These are phyloP conservation scores for Lerista edwardsae DNA, from an alignment of 2,797 vertebrate species.

Conservation along the genomic window DNA sequence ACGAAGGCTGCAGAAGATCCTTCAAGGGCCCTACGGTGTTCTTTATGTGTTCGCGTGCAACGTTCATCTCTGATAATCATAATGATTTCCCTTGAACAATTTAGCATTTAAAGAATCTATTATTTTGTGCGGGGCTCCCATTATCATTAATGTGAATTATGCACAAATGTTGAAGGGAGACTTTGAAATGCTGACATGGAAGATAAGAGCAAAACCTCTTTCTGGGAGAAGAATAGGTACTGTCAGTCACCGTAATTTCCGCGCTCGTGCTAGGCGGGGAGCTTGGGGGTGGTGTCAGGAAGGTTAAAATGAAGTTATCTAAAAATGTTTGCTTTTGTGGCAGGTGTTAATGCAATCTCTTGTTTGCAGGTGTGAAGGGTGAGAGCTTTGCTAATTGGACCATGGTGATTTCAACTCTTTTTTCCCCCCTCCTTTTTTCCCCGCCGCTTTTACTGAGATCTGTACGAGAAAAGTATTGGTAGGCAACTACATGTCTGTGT, in stretches of 20 bases:
- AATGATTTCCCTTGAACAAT: conserved; percentile 55
- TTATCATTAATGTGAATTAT: conserved; percentile 59
- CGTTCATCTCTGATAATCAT: conserved; percentile 51
- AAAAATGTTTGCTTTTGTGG: conserved; percentile 70
- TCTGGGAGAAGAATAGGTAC: conserved; percentile 36
- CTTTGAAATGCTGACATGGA: conserved; percentile 40
- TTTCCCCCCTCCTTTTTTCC: background rate
- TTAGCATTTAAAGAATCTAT: conserved; percentile 57
- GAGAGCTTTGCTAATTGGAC: conserved; percentile 74
- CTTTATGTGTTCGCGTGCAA: conserved; percentile 18
- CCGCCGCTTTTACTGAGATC: conserved; percentile 33
- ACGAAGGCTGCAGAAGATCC: conserved; percentile 20
- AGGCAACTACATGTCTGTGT: conserved; percentile 42
- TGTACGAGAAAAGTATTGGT: conserved; percentile 45
- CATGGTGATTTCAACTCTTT: conserved; percentile 62
- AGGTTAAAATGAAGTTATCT: conserved; percentile 74
- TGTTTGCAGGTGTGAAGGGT: conserved; percentile 71
- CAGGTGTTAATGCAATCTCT: conserved; percentile 68
- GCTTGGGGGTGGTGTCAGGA: conserved; percentile 59
- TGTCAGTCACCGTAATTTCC: conserved; percentile 61
- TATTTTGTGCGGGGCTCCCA: conserved; percentile 43
- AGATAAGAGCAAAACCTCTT: conserved; percentile 45
- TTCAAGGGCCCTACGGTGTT: conserved; percentile 1
- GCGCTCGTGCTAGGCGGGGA: conserved; percentile 42
- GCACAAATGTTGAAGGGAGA: conserved; percentile 51